Evolutionary conservation across 2,113 vertebrate species (phyloP).

Genomic region (Turnix velox): DNA sequence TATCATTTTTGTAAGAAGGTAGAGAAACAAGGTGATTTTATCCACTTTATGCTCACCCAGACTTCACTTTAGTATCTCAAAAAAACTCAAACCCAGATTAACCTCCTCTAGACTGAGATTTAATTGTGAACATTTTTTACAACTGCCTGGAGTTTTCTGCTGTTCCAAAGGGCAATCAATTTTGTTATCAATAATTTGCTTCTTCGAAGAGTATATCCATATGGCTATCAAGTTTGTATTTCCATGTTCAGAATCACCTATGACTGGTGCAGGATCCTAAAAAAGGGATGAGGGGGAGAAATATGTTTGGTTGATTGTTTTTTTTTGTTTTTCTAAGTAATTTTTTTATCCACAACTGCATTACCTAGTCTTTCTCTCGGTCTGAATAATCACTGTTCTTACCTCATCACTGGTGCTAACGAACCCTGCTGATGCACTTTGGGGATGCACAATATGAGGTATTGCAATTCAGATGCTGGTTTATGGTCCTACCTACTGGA

Average conservation of each 20-base stretch:
- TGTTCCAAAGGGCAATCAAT: slow-evolving; percentile 8
- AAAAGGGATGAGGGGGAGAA: neutral
- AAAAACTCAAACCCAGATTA: neutral
- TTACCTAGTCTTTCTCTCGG: neutral
- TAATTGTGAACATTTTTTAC: neutral
- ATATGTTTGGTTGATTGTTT: too few species aligned
- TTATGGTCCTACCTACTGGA: slow-evolving; percentile 10
- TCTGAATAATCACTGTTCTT: neutral
- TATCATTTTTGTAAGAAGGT: neutral
- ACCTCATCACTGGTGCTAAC: neutral
- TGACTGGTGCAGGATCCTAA: neutral
- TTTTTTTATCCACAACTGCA: neutral
- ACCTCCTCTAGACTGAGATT: neutral
- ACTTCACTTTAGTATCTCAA: neutral
- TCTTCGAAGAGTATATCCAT: neutral
- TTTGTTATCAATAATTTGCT: slow-evolving; percentile 4
- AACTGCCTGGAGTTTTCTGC: slow-evolving; percentile 26
- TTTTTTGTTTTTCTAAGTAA: neutral
- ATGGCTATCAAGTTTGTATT: neutral
- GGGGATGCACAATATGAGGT: neutral
- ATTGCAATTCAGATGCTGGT: neutral
- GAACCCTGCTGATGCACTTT: neutral
- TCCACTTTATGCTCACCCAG: neutral
- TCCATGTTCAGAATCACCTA: neutral
- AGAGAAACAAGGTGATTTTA: neutral